Evolutionary conservation across 2,888 invertebrate species (phyloP), one percentile per base, ranked within the genome.

Genomic region (Marronus borbonicus): DNA sequence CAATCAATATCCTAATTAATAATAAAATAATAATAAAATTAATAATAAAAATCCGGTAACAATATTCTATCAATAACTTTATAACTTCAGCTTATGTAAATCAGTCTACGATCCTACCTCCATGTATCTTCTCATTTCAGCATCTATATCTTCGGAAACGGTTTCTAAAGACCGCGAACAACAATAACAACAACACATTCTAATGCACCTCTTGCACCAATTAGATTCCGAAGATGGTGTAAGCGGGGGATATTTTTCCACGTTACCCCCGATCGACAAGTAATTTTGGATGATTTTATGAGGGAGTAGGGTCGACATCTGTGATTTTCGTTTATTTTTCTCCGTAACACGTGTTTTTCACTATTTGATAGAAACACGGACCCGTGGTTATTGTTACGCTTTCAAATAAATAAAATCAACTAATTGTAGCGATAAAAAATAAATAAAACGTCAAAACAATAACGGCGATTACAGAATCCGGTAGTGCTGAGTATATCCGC

Each of bases 71-170:
- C 44, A 8, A 44, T 36, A 36, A 36, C 31, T 36, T 36, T 36
- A 36, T 36, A 17, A 0, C 31, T 5, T 36, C 31, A 7, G 8
- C 44, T 8, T 12, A 44, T 44, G 8, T 52, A 52, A 52, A 52
- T 14, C 5, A 3, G 17, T n/a, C 14, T 52, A 1, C 2, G 12
- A 72, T 8, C 24, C 81, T 84, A 84, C 84, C 84, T 84, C 79
- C 66, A 81, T 79, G 79, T 84, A 84, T 76, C 80, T 81, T n/a
- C 80, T 80, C 80, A 84, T 50, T 52, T 69, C 78, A 5, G 69
- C 78, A 36, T 85, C 85, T 31, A 85, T 82, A 80, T 85, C 84
- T 58, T 86, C 85, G 17, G 84, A 83, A 77, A 81, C 80, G 58
- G 83, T 82, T 78, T 84, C 83, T 76, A 81, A 66, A 1, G 82